Conservation (phyloP, 2,888 invertebrate species). For the Drosophila picticornis region DNA sequence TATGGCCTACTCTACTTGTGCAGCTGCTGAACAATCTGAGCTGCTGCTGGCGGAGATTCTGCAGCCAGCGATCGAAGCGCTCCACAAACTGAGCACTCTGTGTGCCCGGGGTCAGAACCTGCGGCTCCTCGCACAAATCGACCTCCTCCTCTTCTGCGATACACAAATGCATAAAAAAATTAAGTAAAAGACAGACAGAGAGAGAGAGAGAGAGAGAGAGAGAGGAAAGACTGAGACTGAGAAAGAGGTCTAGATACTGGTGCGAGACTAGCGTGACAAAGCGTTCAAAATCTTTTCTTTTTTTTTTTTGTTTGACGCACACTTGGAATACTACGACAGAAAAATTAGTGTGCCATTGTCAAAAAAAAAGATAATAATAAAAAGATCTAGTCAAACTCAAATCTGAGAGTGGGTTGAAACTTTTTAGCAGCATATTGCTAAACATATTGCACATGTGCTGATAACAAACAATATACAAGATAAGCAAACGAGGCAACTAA, state of each 20-base stretch:
- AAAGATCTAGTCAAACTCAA: constrained; percentile 38
- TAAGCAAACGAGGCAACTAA: constrained; percentile 23
- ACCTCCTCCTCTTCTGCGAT: constrained; percentile 54
- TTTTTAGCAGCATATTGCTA: constrained; percentile 78
- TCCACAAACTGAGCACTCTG: constrained; percentile 67
- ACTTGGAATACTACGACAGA: constrained; percentile 38
- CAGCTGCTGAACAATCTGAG: constrained; percentile 72
- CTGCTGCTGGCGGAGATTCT: constrained; percentile 71
- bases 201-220: constrained; percentile 6
- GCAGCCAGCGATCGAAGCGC: constrained; percentile 72
- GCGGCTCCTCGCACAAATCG: constrained; percentile 54
- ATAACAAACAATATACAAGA: constrained; percentile 31
- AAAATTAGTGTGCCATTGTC: constrained; percentile 72
- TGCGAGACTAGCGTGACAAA: constrained; percentile 48
- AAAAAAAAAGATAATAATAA: constrained; percentile 49
- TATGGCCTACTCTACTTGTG: constrained; percentile 68
- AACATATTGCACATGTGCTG: constrained; percentile 65
- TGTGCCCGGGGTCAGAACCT: constrained; percentile 57
- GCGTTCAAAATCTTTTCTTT: constrained; percentile 7
- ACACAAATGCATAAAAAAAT: constrained; percentile 62
- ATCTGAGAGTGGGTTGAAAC: constrained; percentile 43
- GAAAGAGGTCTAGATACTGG: constrained; percentile 23
- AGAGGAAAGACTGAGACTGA: too few species aligned
- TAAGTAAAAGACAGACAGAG: constrained; percentile 43
- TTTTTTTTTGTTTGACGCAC: constrained; percentile 28